Base-by-base conservation (phyloP, 1,140 invertebrate species). In the Drosophila arizonae region DNA sequence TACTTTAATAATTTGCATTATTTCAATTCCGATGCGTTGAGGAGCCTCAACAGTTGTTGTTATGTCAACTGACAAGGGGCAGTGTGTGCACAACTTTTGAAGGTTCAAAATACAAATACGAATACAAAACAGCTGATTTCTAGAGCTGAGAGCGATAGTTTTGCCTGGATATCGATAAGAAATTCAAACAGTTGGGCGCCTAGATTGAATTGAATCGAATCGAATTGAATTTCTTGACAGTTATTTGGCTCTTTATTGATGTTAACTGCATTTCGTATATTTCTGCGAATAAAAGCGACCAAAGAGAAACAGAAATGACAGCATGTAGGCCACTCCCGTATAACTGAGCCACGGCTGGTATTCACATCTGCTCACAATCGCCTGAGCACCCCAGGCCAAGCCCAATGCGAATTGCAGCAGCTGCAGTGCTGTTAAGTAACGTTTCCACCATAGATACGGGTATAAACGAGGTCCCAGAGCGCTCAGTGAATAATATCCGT, bases 361-460 rank as follows among this genome's bases (percentile, higher is more conserved):
- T 24, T 89, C 81, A 56, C 89, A 90, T 4, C 56, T 45, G 11
- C 55, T 54, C 0, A 61, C 24, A 15, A 71, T 54, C 1, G 76
- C 76, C 15, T 85, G 81, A 6, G 50, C 13, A 5, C 75, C 52
- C 89, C 89, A 90, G 4, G 72, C 6, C 13, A 90, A 30, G 3
- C 81, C 79, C 33, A 84, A 48, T 26, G 50, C 71, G 46, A 90
- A 90, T 56, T 90, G 89, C 17, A 87, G 0, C 33, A 95, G 88
- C 90, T 97, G 97, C 28, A 98, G 92, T 57, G 96, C 95, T 0
- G 98, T 99, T 54, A 98, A 93, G 90, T 98, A 98, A 89, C 96
- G 97, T 92, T 99, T 99, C 97, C 97, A 99, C 97, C 97, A 98
- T 1, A 98, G 92, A 89, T 96, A 98, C 89, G 95, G 95, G 87